phyloP scores from a whole-genome alignment of 2,797 vertebrate species.

The Darevskia mixta region DNA sequence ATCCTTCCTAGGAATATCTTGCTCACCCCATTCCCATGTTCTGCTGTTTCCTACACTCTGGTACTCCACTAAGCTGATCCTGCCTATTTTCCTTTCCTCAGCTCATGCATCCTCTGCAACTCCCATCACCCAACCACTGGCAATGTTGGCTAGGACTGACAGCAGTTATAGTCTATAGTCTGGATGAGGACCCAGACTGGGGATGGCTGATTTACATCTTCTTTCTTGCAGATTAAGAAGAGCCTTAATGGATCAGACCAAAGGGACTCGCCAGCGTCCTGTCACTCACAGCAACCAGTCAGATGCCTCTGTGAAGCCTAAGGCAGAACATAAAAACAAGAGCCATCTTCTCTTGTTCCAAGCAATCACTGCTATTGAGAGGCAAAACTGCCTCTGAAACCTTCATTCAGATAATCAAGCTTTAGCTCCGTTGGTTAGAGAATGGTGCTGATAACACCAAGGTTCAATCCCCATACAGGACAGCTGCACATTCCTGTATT shows the following conservation, averaged over 20 bases:
- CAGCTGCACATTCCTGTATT: no score
- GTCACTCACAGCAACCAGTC: not conserved
- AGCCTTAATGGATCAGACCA: not conserved
- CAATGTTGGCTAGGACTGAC: not conserved
- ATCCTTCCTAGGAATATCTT: not conserved
- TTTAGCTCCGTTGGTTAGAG: no score
- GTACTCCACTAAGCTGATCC: not conserved
- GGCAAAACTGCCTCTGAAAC: not conserved
- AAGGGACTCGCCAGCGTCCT: not conserved
- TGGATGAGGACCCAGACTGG: not conserved
- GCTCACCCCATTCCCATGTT: no score
- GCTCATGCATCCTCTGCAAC: not conserved
- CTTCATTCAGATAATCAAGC: not conserved
- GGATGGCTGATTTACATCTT: not conserved
- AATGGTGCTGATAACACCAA: no score
- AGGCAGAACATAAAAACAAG: not conserved
- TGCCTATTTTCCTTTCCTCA: not conserved
- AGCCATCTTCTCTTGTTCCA: not conserved
- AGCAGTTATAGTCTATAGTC: not conserved
- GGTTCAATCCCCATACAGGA: no score
- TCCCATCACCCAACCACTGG: not conserved
- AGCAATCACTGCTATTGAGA: not conserved
- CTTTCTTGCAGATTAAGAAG: not conserved
- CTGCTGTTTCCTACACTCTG: not conserved
- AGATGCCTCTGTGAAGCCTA: not conserved